A percentile compares a stretch with the other conserved stretches of the same genome.
These are phyloP conservation scores for Ceriagrion tenellum DNA, from an alignment of 2,888 invertebrate genomes.

Conservation along the genomic window DNA sequence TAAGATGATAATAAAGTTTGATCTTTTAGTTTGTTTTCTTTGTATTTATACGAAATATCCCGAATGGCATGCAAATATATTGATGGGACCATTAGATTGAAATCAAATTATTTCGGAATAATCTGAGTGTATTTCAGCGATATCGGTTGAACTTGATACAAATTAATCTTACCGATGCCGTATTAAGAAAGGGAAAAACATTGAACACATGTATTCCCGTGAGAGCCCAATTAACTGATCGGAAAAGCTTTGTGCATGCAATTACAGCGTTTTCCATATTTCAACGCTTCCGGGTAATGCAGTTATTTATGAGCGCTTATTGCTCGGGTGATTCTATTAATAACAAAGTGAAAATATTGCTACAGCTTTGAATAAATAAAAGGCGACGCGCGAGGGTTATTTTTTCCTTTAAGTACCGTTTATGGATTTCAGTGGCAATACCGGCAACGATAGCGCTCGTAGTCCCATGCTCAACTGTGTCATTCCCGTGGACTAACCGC, in stretches of 20 bases:
- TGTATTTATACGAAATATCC: no score
- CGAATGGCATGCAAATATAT: no score
- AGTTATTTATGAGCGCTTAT: background rate
- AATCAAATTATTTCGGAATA: no score
- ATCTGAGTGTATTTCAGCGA: no score
- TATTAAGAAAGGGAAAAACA: background rate
- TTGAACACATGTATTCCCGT: background rate
- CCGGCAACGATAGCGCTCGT: no score
- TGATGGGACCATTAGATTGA: no score
- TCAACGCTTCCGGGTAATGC: background rate
- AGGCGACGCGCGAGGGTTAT: background rate
- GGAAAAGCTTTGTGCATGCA: background rate
- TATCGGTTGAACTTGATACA: background rate
- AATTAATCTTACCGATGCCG: background rate
- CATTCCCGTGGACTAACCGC: no score
- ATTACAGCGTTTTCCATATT: background rate
- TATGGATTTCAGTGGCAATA: no score
- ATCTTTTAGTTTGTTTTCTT: no score
- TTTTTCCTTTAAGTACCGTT: background rate
- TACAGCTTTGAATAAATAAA: background rate
- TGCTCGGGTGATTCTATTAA: background rate
- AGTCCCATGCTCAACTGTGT: no score
- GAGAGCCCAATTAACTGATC: background rate
- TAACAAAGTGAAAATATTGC: background rate
- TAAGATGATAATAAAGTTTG: no score